Conservation (phyloP, 2,797 vertebrate species). For the Crypturellus tataupa region DNA sequence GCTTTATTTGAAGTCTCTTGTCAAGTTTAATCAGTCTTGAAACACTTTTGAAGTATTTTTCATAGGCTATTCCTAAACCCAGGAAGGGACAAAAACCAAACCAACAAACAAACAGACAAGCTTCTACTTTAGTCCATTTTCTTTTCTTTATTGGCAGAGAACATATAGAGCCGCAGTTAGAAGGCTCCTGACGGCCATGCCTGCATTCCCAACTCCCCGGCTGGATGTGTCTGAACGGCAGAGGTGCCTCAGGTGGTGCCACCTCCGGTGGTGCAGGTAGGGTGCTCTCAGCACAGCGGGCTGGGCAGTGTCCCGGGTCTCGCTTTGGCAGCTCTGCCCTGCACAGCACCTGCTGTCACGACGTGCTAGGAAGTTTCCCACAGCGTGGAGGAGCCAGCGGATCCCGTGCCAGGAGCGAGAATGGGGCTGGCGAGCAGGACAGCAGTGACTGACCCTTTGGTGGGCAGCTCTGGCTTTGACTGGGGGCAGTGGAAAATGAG, state of each 20-base stretch:
- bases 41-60: neutral
- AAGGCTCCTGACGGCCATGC: accelerated
- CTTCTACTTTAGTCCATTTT: neutral
- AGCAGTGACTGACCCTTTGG: neutral
- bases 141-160: neutral
- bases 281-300: neutral
- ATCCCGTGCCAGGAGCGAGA: neutral
- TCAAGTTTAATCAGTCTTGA: neutral
- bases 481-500: neutral
- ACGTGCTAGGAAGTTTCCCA: neutral
- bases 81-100: neutral
- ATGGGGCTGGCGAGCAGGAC: neutral
- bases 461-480: neutral
- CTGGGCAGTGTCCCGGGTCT: neutral
- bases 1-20: neutral
- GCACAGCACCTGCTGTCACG: neutral
- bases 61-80: neutral
- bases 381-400: neutral
- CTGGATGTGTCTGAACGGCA: neutral
- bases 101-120: neutral
- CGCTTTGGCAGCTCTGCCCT: neutral
- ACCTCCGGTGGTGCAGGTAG: accelerated
- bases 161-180: neutral
- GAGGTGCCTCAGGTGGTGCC: neutral
- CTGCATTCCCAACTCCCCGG: neutral